phyloP scores from a whole-genome alignment of 2,888 invertebrate species.

The Lepidocyrtoides sp. region DNA sequence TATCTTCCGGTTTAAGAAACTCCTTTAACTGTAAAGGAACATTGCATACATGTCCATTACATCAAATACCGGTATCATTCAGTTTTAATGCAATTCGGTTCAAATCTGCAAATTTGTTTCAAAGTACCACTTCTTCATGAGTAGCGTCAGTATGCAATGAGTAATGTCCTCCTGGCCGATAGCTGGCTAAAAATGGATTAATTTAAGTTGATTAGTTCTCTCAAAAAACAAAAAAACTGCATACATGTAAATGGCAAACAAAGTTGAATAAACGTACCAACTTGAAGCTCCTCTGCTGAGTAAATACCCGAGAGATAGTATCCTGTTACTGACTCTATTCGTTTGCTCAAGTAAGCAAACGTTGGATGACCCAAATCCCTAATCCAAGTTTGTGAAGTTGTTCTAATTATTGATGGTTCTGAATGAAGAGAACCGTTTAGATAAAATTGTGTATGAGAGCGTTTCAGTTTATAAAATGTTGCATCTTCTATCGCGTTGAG shows the following conservation, averaged over 20 bases:
- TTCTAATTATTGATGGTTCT: constrained; percentile 72
- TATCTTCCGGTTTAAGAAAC: constrained; percentile 61
- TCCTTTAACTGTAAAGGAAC: constrained; percentile 58
- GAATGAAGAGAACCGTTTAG: not conserved
- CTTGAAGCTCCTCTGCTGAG: constrained; percentile 85
- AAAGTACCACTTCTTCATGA: constrained; percentile 74
- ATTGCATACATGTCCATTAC: not conserved
- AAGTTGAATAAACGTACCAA: constrained; percentile 86
- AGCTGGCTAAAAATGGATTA: constrained; percentile 81
- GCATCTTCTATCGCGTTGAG: constrained; percentile 55
- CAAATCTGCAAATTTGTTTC: not conserved
- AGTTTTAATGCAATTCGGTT: no score
- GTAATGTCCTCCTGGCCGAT: constrained; percentile 87
- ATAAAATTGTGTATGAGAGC: constrained; percentile 64
- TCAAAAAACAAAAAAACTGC: no score
- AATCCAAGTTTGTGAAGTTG: constrained; percentile 82
- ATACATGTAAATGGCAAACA: no score
- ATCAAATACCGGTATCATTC: no score
- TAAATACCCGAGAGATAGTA: constrained; percentile 37
- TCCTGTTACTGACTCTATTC: constrained; percentile 67
- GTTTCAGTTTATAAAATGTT: constrained; percentile 56
- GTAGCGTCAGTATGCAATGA: constrained; percentile 86
- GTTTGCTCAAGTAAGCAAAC: constrained; percentile 64
- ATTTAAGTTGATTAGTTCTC: no score
- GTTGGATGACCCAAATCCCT: constrained; percentile 65